Percentiles rank a stretch among this genome's conserved stretches.
Evolutionary conservation across 2,888 invertebrate species (phyloP).

Genomic region (Apantesis nais): DNA sequence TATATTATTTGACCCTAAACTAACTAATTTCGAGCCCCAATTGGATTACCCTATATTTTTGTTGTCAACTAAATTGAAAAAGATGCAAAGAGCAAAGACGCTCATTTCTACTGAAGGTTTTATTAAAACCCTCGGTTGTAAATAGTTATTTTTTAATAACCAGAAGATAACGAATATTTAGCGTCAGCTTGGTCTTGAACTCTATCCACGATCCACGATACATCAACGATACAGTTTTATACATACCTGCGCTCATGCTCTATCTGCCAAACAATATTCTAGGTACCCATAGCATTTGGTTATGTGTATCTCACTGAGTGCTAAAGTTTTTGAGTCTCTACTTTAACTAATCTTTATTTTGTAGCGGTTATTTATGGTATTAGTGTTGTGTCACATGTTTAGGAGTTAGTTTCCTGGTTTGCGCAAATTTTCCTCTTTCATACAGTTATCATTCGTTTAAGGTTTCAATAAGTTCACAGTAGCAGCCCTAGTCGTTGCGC

Average conservation of each 20-base stretch:
- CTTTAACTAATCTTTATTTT: background rate
- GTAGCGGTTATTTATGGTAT: background rate
- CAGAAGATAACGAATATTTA: background rate
- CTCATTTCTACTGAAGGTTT: background rate
- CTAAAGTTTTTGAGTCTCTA: background rate
- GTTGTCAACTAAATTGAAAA: background rate
- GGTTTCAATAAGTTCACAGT: constrained; percentile 17
- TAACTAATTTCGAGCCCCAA: background rate
- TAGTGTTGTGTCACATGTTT: background rate
- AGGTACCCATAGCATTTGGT: too few relatives aligned
- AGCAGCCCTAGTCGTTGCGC: constrained; percentile 70
- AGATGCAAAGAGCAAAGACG: too few relatives aligned
- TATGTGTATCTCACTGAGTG: background rate
- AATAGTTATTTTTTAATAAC: background rate
- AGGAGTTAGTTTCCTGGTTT: background rate
- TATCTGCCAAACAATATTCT: background rate
- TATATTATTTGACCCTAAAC: background rate
- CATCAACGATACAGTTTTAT: too few relatives aligned
- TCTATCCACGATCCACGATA: too few relatives aligned
- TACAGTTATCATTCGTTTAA: background rate
- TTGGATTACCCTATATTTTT: background rate
- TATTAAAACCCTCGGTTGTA: background rate
- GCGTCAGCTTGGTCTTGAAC: too few relatives aligned
- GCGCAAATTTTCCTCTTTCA: too few relatives aligned
- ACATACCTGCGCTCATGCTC: too few relatives aligned